Evolutionary conservation across 2,888 invertebrate species (phyloP).

Genomic region (Leptodirus hochenwartii): DNA sequence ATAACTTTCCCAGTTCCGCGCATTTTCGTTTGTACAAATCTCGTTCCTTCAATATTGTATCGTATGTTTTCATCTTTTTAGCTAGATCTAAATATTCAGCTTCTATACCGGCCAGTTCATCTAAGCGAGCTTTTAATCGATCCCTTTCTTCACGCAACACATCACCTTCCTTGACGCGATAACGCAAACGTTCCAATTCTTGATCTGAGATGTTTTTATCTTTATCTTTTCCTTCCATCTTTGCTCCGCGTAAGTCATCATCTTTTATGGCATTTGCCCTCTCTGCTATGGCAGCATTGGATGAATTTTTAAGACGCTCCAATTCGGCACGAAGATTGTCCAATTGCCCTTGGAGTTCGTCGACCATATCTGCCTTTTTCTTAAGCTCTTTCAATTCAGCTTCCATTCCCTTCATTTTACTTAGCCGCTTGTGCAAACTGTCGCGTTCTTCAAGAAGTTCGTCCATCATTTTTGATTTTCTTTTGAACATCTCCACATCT

Average conservation of each 20-base stretch:
- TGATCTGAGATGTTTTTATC: constrained; percentile 13
- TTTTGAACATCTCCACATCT: constrained; percentile 17
- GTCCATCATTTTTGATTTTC: constrained; percentile 17
- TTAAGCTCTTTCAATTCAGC: constrained; percentile 15
- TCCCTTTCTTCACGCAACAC: constrained; percentile 22
- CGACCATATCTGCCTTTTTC: constrained; percentile 12
- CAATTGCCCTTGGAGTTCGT: constrained; percentile 18
- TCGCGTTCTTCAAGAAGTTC: constrained; percentile 19
- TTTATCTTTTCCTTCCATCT: constrained; percentile 12
- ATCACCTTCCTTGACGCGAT: constrained; percentile 20
- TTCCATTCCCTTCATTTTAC: constrained; percentile 15
- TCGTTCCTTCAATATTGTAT: constrained; percentile 21
- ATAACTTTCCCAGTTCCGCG: constrained; percentile 18
- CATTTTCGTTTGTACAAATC: constrained; percentile 23
- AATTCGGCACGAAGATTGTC: constrained; percentile 9
- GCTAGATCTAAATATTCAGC: constrained; percentile 20
- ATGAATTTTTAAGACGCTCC: constrained; percentile 6
- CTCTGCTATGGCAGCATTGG: background rate
- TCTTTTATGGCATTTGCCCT: background rate
- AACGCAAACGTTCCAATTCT: constrained; percentile 17
- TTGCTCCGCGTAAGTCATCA: constrained; percentile 7
- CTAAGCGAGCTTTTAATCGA: constrained; percentile 15
- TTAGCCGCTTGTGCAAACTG: constrained; percentile 17
- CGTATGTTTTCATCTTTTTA: constrained; percentile 17
- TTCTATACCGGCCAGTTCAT: constrained; percentile 20